Evolutionary conservation across 2,888 invertebrate species (phyloP).

Genomic region (Dicroscelio sp.): DNA sequence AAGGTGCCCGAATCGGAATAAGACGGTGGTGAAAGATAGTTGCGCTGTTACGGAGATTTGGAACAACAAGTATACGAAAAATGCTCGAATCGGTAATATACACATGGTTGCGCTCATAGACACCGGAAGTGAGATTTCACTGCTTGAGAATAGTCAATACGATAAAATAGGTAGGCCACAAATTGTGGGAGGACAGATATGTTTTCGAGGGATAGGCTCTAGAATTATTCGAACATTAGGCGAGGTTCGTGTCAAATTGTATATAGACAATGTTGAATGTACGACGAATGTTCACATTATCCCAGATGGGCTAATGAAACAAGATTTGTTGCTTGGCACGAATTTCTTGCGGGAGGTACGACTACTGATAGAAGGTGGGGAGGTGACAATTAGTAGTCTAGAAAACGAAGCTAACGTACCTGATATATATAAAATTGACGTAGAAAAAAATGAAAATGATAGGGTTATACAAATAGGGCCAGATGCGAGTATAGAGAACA

Average conservation of each 20-base stretch:
- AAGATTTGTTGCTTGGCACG: background rate
- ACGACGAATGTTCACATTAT: background rate
- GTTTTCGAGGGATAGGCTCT: background rate
- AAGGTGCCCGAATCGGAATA: background rate
- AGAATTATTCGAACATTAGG: background rate
- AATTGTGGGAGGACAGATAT: background rate
- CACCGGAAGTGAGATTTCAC: slow-evolving; percentile 20
- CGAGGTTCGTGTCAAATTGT: background rate
- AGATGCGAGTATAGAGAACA: background rate
- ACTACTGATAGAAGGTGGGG: background rate
- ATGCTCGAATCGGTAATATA: slow-evolving; percentile 5
- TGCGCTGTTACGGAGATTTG: background rate
- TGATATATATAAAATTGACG: background rate
- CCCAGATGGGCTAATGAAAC: background rate
- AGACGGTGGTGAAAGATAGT: background rate
- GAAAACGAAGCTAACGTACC: background rate
- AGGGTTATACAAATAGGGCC: background rate
- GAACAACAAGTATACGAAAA: background rate
- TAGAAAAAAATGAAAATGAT: background rate
- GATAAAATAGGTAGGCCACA: background rate
- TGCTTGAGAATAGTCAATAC: background rate
- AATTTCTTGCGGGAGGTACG: background rate
- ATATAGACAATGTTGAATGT: background rate
- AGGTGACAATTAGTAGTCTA: background rate
- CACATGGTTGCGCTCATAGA: slow-evolving; percentile 34